Evolutionary conservation across 2,797 vertebrate genomes (phyloP), one percentile per base, ranked within the genome.

Genomic region (Aeoliscus strigatus): DNA sequence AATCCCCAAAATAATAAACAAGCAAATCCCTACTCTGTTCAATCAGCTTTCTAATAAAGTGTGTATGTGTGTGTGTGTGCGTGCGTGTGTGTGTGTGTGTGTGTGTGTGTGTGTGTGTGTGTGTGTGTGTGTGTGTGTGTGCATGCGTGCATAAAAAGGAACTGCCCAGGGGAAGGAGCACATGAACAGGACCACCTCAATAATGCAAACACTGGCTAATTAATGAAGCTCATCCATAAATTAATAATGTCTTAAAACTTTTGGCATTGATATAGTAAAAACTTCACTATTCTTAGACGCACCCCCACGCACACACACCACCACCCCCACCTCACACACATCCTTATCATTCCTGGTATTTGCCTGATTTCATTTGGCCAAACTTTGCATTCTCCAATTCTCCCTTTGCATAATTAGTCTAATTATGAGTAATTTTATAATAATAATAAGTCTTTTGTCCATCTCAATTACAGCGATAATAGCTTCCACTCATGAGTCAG

Each of bases 131-230:
- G n/a, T n/a, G n/a, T n/a, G n/a, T n/a, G n/a, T n/a, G n/a, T n/a
- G n/a, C n/a, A n/a, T n/a, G n/a, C n/a, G n/a, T 45, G 8, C 52
- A 92, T 89, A 55, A 31, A 45, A 49, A 59, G 51, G 39, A 65
- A 54, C 30, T 56, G 65, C 69, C 46, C 38, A 57, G 45, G 58
- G 66, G 56, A 56, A 68, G 30, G 52, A 41, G 67, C 53, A 66
- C 54, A 66, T 57, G 63, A 70, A 46, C 44, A 62, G 59, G 60
- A 45, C 46, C 45, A 73, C 62, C 66, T 80, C 60, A 79, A 79
- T 80, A 82, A 82, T 77, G 77, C 73, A 80, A 74, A 80, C 62
- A 72, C 55, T 49, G 49, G 43, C 56, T 77, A 53, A 75, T 80
- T 82, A 77, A 79, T 75, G 68, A 75, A 63, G 58, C 58, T 60